Percentiles rank a stretch among this genome's conserved stretches.
phyloP scores from a whole-genome alignment of 2,113 vertebrate species.

The Scalopus aquaticus region DNA sequence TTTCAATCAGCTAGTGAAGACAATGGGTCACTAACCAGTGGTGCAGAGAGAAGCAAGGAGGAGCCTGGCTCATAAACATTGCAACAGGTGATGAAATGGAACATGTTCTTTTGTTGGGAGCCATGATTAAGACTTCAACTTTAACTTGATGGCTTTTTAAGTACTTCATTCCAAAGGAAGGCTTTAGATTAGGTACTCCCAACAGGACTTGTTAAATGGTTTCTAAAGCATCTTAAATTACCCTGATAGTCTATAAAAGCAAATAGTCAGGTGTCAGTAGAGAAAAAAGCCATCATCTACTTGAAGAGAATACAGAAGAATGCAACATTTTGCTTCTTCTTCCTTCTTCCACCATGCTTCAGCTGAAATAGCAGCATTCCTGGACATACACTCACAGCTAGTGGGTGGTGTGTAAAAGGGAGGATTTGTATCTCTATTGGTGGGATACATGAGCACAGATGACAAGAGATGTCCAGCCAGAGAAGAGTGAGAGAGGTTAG shows the following conservation, averaged over 20 bases:
- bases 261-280: slow-evolving; percentile 16
- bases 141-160: slow-evolving; percentile 55
- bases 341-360: background rate
- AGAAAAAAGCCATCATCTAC: slow-evolving; percentile 10
- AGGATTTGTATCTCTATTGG: background rate
- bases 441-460: background rate
- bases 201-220: slow-evolving; percentile 6
- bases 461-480: background rate
- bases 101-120: slow-evolving; percentile 56
- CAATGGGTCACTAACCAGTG: background rate
- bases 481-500: background rate
- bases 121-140: slow-evolving; percentile 54
- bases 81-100: slow-evolving; percentile 26
- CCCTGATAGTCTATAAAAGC: slow-evolving; percentile 47
- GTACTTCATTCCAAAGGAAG: slow-evolving; percentile 50
- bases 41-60: background rate
- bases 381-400: background rate
- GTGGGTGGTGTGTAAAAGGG: background rate
- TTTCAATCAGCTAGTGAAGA: background rate
- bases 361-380: background rate
- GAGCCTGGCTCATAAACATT: background rate
- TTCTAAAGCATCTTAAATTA: slow-evolving; percentile 59
- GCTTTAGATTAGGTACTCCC: slow-evolving; percentile 51
- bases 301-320: slow-evolving; percentile 34
- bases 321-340: background rate